Base-by-base conservation (phyloP, 1,140 invertebrate genomes). In the Conus betulinus region DNA sequence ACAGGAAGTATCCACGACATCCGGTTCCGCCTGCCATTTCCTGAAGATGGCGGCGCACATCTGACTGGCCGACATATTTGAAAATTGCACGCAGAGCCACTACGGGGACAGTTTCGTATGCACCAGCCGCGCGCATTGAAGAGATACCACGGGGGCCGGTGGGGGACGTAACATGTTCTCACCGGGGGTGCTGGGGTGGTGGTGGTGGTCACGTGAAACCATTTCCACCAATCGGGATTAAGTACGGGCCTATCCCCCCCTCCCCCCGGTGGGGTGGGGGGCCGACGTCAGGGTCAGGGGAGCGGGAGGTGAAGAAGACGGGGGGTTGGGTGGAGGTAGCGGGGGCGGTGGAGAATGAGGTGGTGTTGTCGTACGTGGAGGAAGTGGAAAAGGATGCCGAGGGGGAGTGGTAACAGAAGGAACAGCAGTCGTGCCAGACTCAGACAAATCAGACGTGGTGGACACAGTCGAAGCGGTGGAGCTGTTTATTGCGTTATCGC, bases 401-500 rank as follows among this genome's bases (percentile, higher is more conserved):
- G 20, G 23, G 11, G 67, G 11, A 71, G 67, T 71, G 20, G 67
- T 71, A 10, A 20, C 67, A 71, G 67, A 23, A 71, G 6, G 11
- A 63, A 20, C 17, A 63, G 57, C 67, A 11, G 23, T n/a, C 20
- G n/a, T 13, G n/a, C 27, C 57, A 74, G 23, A 63, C 55, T 15
- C 52, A 39, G 84, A 17, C 25, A 85, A 52, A 85, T 7, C 63
- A 84, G 83, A 84, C 7, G 84, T 51, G 8, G 84, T 51, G 39
- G 85, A 87, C 71, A 53, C 85, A 20, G 85, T 7, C 1, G 23
- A 87, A 87, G 74, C 39, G 23, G 55, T 20, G 6, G 85, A 87
- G n/a, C 7, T 25, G 71, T 87, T 87, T 87, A 87, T 87, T 87
- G 71, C 20, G 74, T 78, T 78, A 15, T 87, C 71, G 6, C 11